phyloP scores from a whole-genome alignment of 2,113 vertebrate genomes.

The Labrus mixtus region DNA sequence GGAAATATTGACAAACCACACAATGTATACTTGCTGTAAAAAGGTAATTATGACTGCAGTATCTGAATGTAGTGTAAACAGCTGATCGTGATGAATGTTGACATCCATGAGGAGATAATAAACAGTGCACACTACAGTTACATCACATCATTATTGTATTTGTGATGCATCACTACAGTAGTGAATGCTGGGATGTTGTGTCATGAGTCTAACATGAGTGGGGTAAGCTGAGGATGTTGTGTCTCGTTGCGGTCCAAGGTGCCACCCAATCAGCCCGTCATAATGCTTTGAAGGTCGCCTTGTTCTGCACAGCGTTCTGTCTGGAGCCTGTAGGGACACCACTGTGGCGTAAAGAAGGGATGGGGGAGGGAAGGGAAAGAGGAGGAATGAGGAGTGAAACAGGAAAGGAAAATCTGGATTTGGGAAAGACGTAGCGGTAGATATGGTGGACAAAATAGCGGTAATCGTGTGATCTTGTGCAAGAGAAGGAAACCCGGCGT shows the following conservation, averaged over 20 bases:
- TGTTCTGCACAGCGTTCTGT: slow-evolving; percentile 41
- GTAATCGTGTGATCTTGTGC: not conserved
- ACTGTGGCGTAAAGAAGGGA: slow-evolving; percentile 59
- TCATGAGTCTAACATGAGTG: not conserved
- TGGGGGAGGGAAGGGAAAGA: slow-evolving; percentile 21
- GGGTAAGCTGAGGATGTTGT: not conserved
- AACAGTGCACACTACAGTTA: slow-evolving; percentile 12
- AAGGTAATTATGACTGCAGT: not conserved
- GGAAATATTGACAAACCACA: not conserved
- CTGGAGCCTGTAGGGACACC: slow-evolving; percentile 52
- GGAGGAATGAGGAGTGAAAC: not conserved
- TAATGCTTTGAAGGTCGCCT: slow-evolving; percentile 56
- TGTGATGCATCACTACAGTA: not conserved
- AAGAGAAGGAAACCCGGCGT: not conserved
- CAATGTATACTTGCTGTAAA: not conserved
- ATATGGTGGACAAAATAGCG: not conserved
- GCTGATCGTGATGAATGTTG: slow-evolving; percentile 11
- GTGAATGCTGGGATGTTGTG: slow-evolving; percentile 7
- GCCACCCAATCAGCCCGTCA: slow-evolving; percentile 28
- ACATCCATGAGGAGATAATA: slow-evolving; percentile 14
- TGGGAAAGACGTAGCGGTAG: not conserved
- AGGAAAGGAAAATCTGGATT: not conserved
- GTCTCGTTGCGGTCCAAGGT: slow-evolving; percentile 2
- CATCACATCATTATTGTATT: not conserved
- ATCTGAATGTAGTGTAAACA: slow-evolving; percentile 4